Percentiles rank a stretch among this genome's conserved stretches.
phyloP scores from a whole-genome alignment of 2,888 invertebrate genomes.

The Zygothrica quintamaculata region DNA sequence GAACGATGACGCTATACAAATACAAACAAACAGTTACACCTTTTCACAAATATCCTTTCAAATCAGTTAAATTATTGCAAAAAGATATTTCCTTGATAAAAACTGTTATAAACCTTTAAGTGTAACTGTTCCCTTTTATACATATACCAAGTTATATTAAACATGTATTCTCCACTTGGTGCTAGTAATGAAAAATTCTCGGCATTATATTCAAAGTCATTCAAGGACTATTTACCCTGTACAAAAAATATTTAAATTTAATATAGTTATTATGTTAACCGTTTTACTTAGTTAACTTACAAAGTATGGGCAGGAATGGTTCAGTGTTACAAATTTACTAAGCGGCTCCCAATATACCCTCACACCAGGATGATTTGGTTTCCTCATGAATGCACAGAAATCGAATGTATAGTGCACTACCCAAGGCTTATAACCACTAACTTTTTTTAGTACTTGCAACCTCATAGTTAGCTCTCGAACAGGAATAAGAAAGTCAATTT shows the following conservation, averaged over 20 bases:
- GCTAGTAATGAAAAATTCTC: background rate
- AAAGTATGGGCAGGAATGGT: constrained; percentile 18
- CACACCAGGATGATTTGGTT: constrained; percentile 2
- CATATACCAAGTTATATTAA: constrained; percentile 1
- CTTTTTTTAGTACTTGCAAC: constrained; percentile 16
- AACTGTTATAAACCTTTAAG: constrained; percentile 2
- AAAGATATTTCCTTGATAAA: background rate
- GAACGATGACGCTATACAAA: too few species aligned
- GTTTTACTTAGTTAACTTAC: too few species aligned
- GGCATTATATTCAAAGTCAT: constrained; percentile 1
- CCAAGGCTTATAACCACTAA: constrained; percentile 39
- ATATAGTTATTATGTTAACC: too few species aligned
- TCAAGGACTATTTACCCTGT: constrained; percentile 5
- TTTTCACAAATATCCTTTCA: too few species aligned
- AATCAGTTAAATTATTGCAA: constrained; percentile 2
- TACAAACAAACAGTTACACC: too few species aligned
- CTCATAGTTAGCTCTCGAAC: background rate
- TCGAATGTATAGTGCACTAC: constrained; percentile 22
- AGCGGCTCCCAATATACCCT: constrained; percentile 14
- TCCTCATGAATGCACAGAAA: constrained; percentile 18
- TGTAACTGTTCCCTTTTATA: background rate
- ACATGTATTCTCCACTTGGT: constrained; percentile 11
- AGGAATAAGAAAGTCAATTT: background rate
- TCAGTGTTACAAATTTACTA: constrained; percentile 1
- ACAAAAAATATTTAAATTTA: background rate